Percentiles rank a stretch among this genome's conserved stretches.
Conservation (phyloP, 2,797 vertebrate genomes). For the Podargus strigoides region DNA sequence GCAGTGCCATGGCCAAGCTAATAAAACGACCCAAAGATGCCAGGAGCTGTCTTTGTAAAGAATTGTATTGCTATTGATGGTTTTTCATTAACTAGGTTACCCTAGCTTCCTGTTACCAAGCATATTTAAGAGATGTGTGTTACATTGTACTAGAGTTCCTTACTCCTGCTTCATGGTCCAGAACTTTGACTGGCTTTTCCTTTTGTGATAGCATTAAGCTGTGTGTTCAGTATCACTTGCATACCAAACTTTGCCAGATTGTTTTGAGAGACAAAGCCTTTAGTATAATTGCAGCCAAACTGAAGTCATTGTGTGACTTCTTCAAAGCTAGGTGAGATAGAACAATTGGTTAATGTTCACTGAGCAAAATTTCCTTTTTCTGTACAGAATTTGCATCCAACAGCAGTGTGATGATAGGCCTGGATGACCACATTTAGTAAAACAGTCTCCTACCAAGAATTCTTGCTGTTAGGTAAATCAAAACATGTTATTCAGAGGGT, state of each 20-base stretch:
- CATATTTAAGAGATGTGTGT: constrained; percentile 4
- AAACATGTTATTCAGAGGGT: background rate
- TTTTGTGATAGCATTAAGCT: background rate
- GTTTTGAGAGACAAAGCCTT: background rate
- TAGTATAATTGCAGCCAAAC: background rate
- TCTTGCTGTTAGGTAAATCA: constrained; percentile 27
- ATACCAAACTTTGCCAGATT: background rate
- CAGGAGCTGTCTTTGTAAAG: constrained; percentile 18
- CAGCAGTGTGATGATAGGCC: background rate
- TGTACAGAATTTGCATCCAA: background rate
- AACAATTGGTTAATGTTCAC: constrained; percentile 5
- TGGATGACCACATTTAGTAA: constrained; percentile 1
- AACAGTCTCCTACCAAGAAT: background rate
- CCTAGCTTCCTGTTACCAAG: constrained; percentile 46
- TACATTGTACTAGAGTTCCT: constrained; percentile 11
- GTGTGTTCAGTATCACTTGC: background rate
- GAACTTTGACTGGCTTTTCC: background rate
- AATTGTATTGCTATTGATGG: constrained; percentile 31
- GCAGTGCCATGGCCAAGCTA: background rate
- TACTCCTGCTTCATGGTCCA: constrained; percentile 4
- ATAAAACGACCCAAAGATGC: constrained; percentile 9
- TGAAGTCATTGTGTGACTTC: background rate
- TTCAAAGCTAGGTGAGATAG: background rate
- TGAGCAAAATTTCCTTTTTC: background rate
- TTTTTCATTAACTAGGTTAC: constrained; percentile 63